phyloP scores from a whole-genome alignment of 2,797 vertebrate genomes.

The Macrochelys suwanniensis region DNA sequence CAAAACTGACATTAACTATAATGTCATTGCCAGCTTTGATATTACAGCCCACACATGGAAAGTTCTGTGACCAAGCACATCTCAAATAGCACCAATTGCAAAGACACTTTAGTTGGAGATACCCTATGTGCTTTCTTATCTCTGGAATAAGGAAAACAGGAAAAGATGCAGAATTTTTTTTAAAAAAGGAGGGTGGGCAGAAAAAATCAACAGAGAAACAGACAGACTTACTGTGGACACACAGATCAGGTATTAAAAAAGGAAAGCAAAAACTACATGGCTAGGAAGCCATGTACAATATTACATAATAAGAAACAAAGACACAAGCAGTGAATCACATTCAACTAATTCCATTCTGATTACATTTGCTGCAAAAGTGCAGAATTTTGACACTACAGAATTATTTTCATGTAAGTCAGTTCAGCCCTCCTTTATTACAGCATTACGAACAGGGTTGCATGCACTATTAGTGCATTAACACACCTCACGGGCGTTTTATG shows the following conservation, averaged over 20 bases:
- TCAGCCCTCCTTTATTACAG: constrained; percentile 24
- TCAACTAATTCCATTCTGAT: not conserved
- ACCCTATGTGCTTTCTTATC: too few species aligned
- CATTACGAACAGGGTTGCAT: not conserved
- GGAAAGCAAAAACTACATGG: not conserved
- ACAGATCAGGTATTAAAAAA: not conserved
- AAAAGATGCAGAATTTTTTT: not conserved
- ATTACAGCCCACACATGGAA: not conserved
- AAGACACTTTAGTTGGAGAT: not conserved
- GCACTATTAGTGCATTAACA: not conserved
- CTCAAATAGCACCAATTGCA: not conserved
- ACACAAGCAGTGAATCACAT: not conserved
- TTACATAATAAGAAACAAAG: not conserved
- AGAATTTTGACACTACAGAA: constrained; percentile 1
- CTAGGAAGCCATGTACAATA: not conserved
- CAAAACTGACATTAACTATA: not conserved
- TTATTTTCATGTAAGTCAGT: constrained; percentile 25
- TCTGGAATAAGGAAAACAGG: not conserved
- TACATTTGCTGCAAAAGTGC: constrained; percentile 27
- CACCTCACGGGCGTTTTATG: not conserved
- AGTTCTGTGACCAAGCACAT: not conserved
- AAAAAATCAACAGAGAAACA: not conserved
- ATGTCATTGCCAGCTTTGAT: not conserved
- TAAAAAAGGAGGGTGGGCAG: not conserved
- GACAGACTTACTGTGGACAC: not conserved